Conservation (phyloP, 2,113 vertebrate species). For the Pteruthius melanotis region DNA sequence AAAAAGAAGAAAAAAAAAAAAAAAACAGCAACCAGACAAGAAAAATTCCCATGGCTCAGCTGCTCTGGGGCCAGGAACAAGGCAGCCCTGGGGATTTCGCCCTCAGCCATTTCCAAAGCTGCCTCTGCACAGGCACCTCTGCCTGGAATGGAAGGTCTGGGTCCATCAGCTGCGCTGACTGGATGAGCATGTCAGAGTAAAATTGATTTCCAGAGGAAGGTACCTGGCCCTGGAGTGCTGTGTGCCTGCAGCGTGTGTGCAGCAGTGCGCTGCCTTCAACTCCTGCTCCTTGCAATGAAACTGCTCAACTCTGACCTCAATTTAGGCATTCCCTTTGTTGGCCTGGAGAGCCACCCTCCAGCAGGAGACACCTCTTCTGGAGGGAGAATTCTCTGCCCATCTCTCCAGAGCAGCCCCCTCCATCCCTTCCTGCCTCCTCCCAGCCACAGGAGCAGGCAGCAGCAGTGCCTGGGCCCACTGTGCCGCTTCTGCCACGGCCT, state of each 20-base stretch:
- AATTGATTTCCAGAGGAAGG: not conserved
- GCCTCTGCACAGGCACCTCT: not conserved
- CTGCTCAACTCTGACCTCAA: not conserved
- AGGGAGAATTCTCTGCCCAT: not conserved
- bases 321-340: not conserved
- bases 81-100: not conserved
- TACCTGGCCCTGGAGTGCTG: not conserved
- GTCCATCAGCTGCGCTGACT: not conserved
- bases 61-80: not conserved
- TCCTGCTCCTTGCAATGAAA: not conserved
- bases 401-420: not conserved
- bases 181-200: rapidly evolving
- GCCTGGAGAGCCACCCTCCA: not conserved
- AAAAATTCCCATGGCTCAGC: not conserved
- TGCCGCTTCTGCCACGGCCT: not conserved
- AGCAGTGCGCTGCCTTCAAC: not conserved
- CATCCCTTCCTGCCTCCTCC: not conserved
- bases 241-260: rapidly evolving
- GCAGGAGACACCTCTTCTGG: not conserved
- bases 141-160: not conserved
- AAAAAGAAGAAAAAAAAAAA: not conserved
- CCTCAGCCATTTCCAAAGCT: not conserved
- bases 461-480: rapidly evolving
- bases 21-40: not conserved
- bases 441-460: not conserved